These are phyloP conservation scores for Xanthia icteritia DNA, from an alignment of 2,888 invertebrate genomes.

Conservation along the genomic window DNA sequence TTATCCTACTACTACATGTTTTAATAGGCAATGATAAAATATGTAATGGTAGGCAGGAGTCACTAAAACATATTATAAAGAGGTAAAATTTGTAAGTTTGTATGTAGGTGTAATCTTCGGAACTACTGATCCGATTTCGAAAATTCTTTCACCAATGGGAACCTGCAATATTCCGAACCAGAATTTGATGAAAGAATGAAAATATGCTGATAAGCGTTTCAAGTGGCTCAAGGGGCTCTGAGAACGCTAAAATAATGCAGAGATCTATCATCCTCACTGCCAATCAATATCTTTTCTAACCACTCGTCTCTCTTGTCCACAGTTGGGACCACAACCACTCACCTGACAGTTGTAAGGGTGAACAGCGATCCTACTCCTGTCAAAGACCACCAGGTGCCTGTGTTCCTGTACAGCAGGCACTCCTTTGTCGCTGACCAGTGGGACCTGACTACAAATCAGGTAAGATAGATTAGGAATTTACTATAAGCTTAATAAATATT, in stretches of 20 bases:
- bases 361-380: slow-evolving; percentile 93
- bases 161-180: no score
- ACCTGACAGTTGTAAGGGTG: slow-evolving; percentile 93
- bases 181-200: not conserved
- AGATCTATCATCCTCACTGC: not conserved
- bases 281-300: not conserved
- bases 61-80: no score
- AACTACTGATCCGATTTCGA: not conserved
- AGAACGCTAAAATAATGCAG: not conserved
- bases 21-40: not conserved
- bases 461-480: slow-evolving; percentile 71
- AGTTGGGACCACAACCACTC: slow-evolving; percentile 94
- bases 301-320: slow-evolving; percentile 60
- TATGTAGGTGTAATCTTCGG: no score
- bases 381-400: slow-evolving; percentile 94
- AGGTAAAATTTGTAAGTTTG: no score
- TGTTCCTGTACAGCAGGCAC: slow-evolving; percentile 93
- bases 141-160: not conserved
- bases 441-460: slow-evolving; percentile 96
- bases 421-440: slow-evolving; percentile 93
- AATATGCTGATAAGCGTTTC: not conserved
- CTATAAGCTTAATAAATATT: no score
- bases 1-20: not conserved
- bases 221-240: not conserved
- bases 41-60: no score